phyloP scores from a whole-genome alignment of 1,140 invertebrate genomes.

The Lethocerus indicus region DNA sequence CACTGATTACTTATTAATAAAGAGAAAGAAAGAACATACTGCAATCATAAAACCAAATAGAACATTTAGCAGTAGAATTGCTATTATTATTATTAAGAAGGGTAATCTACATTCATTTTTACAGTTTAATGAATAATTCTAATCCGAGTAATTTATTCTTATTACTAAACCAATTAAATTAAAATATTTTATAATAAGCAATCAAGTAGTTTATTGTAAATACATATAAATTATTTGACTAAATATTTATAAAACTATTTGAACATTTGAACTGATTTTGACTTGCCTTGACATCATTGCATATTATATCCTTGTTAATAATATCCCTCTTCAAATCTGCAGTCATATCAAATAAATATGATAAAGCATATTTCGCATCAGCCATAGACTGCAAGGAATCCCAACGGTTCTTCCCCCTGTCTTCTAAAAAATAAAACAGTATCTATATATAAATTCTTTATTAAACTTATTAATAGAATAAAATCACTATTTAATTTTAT shows the following conservation, averaged over 20 bases:
- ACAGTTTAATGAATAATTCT: background rate
- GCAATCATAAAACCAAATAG: background rate
- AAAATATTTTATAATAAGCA: background rate
- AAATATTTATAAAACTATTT: background rate
- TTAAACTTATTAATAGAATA: no score
- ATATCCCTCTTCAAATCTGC: constrained; percentile 22
- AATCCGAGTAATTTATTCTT: background rate
- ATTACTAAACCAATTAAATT: background rate
- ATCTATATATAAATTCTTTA: constrained; percentile 9
- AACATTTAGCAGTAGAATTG: background rate
- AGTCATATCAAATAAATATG: constrained; percentile 36
- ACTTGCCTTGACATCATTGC: constrained; percentile 14
- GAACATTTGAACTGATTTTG: background rate
- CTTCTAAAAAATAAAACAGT: constrained; percentile 27
- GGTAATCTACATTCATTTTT: background rate
- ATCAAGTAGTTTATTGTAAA: background rate
- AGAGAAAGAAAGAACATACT: background rate
- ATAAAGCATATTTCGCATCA: constrained; percentile 42
- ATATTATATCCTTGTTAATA: constrained; percentile 5
- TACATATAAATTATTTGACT: background rate
- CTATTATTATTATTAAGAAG: background rate
- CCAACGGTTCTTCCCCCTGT: constrained; percentile 35
- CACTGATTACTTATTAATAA: background rate
- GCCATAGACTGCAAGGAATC: constrained; percentile 43
- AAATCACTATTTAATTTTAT: no score